A percentile compares a stretch with the other conserved stretches of the same genome.
phyloP scores from a whole-genome alignment of 1,140 invertebrate genomes.

The Macrotrachela quadricornifera region DNA sequence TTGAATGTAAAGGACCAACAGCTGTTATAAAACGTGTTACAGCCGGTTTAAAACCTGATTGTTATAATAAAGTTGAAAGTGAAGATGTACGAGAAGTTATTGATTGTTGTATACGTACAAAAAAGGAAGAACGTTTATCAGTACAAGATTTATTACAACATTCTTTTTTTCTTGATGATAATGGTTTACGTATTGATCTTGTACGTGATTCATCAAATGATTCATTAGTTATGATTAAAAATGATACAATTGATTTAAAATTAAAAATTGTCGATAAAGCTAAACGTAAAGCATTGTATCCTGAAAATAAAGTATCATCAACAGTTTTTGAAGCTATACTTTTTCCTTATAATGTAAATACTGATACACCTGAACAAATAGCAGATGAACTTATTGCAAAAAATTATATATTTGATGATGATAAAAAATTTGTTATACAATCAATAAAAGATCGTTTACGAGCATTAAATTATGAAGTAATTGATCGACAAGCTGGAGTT shows the following conservation, averaged over 20 bases:
- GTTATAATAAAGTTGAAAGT: conserved; percentile 84
- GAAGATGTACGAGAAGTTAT: conserved; percentile 86
- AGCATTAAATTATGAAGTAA: neutral
- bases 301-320: conserved; percentile 63
- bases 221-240: conserved; percentile 21
- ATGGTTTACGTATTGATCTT: conserved; percentile 76
- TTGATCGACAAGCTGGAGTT: no score
- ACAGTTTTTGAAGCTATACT: conserved; percentile 62
- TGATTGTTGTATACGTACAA: conserved; percentile 72
- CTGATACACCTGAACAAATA: conserved; percentile 78
- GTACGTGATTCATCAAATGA: conserved; percentile 45
- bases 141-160: conserved; percentile 83
- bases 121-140: conserved; percentile 55
- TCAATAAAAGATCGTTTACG: conserved; percentile 1
- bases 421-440: conserved; percentile 2
- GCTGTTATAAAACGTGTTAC: conserved; percentile 98
- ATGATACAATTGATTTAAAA: conserved; percentile 46
- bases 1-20: conserved; percentile 86
- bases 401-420: conserved; percentile 63
- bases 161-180: conserved; percentile 90
- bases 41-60: conserved; percentile 75
- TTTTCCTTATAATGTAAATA: conserved; percentile 83
- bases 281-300: conserved; percentile 46
- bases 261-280: conserved; percentile 86
- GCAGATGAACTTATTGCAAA: conserved; percentile 76